These are phyloP conservation scores for Melanotaenia nigrans DNA, from an alignment of 2,797 vertebrate species.

Conservation along the genomic window DNA sequence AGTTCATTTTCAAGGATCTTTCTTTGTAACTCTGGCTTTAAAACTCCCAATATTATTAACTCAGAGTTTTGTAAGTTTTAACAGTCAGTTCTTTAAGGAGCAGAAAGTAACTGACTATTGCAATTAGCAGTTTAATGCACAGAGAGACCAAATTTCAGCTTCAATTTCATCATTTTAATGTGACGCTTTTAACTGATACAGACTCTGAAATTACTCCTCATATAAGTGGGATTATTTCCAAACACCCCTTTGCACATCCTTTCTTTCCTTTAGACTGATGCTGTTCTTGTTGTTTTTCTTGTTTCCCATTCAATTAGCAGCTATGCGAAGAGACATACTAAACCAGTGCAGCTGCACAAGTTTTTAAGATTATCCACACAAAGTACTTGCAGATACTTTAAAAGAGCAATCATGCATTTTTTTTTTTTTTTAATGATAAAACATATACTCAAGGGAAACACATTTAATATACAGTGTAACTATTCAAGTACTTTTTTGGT, in stretches of 20 bases:
- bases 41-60: slow-evolving; percentile 20
- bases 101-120: neutral
- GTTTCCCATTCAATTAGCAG: neutral
- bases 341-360: slow-evolving; percentile 5
- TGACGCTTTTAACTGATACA: slow-evolving; percentile 1
- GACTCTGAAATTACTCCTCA: neutral
- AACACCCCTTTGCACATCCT: neutral
- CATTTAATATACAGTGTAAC: too few relatives aligned
- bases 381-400: slow-evolving; percentile 10
- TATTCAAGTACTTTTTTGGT: too few relatives aligned
- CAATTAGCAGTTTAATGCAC: slow-evolving; percentile 26
- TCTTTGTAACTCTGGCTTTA: slow-evolving; percentile 7
- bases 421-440: neutral
- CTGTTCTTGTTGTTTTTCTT: neutral
- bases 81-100: slow-evolving; percentile 2
- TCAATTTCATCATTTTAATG: neutral
- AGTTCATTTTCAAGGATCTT: slow-evolving; percentile 11
- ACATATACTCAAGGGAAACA: neutral
- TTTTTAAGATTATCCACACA: slow-evolving; percentile 25
- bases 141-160: neutral
- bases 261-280: neutral
- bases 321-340: slow-evolving; percentile 9
- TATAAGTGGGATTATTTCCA: slow-evolving; percentile 4
- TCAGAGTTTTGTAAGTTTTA: slow-evolving; percentile 4
- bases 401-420: slow-evolving; percentile 16